A percentile compares a stretch with the other conserved stretches of the same genome.
Conservation (phyloP, 2,113 vertebrate genomes). For the Lagopus leucura region DNA sequence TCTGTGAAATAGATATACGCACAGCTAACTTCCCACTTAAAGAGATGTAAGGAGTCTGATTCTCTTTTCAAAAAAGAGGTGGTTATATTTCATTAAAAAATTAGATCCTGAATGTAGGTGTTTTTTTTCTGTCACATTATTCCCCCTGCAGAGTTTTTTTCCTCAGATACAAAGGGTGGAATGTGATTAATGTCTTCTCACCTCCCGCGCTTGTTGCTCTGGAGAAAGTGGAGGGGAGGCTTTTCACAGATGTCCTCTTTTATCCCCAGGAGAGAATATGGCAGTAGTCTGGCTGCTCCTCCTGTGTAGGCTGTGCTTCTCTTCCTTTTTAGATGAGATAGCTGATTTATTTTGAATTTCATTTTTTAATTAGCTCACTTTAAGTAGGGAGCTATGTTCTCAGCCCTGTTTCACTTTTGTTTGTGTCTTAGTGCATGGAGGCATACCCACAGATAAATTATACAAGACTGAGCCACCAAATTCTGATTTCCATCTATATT, state of each 20-base stretch:
- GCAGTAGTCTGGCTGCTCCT: background rate
- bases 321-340: conserved; percentile 28
- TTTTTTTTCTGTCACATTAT: conserved; percentile 57
- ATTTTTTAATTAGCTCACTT: conserved; percentile 61
- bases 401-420: conserved; percentile 36
- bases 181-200: conserved; percentile 58
- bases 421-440: conserved; percentile 1
- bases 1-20: conserved; percentile 61
- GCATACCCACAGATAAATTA: conserved; percentile 19
- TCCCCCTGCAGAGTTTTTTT: background rate
- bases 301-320: conserved; percentile 1
- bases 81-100: conserved; percentile 67
- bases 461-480: background rate
- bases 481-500: background rate
- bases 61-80: conserved; percentile 62
- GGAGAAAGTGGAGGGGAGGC: background rate
- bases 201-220: background rate
- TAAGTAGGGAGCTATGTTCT: conserved; percentile 24
- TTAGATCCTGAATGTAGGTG: conserved; percentile 56
- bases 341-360: conserved; percentile 65
- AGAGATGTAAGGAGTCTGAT: conserved; percentile 66
- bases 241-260: conserved; percentile 26
- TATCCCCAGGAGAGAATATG: background rate
- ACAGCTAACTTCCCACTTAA: conserved; percentile 61
- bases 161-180: conserved; percentile 44